These are phyloP conservation scores for Drosophila nannoptera DNA, from an alignment of 1,140 invertebrate genomes.

Conservation along the genomic window DNA sequence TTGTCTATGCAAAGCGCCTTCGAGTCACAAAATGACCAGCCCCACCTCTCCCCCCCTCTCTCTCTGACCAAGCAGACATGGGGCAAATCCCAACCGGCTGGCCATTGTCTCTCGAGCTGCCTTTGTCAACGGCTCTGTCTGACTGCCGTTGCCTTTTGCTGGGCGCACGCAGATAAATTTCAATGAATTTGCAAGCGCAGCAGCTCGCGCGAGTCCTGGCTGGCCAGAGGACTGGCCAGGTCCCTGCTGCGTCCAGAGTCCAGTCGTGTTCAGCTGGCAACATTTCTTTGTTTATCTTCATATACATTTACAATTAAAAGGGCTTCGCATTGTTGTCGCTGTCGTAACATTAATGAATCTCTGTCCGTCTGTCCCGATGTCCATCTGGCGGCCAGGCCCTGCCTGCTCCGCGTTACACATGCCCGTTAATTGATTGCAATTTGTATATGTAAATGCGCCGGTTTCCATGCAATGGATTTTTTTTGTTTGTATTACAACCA, in stretches of 20 bases:
- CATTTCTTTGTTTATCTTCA: slow-evolving; percentile 77
- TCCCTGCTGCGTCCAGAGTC: slow-evolving; percentile 2
- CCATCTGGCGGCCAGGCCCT: slow-evolving; percentile 5
- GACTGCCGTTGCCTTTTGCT: slow-evolving; percentile 11
- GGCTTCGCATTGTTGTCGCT: slow-evolving; percentile 66
- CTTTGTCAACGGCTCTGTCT: slow-evolving; percentile 23
- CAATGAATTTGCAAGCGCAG: slow-evolving; percentile 70
- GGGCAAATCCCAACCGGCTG: slow-evolving; percentile 40
- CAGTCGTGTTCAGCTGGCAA: no score
- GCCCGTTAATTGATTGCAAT: slow-evolving; percentile 71
- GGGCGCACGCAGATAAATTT: slow-evolving; percentile 62
- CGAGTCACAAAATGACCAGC: slow-evolving; percentile 66
- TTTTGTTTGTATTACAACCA: slow-evolving; percentile 4
- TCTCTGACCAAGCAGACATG: slow-evolving; percentile 1
- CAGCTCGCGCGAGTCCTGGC: slow-evolving; percentile 20
- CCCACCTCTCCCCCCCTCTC: background rate
- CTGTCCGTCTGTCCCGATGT: slow-evolving; percentile 12
- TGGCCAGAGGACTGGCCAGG: slow-evolving; percentile 2
- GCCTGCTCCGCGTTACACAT: slow-evolving; percentile 10
- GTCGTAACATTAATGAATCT: slow-evolving; percentile 76
- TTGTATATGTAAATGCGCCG: slow-evolving; percentile 68
- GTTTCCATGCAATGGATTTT: slow-evolving; percentile 26
- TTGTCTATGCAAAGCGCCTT: slow-evolving; percentile 73
- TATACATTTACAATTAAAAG: slow-evolving; percentile 76
- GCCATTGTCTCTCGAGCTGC: slow-evolving; percentile 60